Evolutionary conservation across 2,888 invertebrate species (phyloP).

Genomic region (Poecilobothrus nobilitatus): DNA sequence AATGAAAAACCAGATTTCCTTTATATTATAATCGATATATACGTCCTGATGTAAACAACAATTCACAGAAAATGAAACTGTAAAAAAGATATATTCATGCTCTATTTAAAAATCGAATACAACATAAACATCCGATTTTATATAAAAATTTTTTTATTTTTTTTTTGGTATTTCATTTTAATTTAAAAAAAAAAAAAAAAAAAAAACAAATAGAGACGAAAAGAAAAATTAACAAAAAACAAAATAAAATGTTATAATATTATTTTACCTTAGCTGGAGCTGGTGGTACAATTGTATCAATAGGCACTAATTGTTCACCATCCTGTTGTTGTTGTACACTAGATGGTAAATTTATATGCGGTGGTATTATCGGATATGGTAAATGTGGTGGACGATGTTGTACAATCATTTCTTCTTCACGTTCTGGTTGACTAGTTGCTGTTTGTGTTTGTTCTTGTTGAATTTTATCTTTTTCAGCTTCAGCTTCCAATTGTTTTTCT

Average conservation of each 20-base stretch:
- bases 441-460: slow-evolving; percentile 24
- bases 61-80: too few relatives aligned
- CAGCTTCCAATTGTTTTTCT: slow-evolving; percentile 22
- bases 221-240: too few relatives aligned
- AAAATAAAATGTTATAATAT: not conserved
- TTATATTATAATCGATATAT: too few relatives aligned
- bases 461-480: slow-evolving; percentile 32
- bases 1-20: too few relatives aligned
- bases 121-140: too few relatives aligned
- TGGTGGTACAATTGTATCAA: slow-evolving; percentile 10
- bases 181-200: too few relatives aligned
- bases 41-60: too few relatives aligned
- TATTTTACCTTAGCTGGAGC: slow-evolving; percentile 15
- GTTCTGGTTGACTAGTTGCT: slow-evolving; percentile 28
- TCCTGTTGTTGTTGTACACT: not conserved
- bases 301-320: not conserved
- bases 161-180: too few relatives aligned
- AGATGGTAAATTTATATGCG: not conserved
- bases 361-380: not conserved
- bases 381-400: slow-evolving; percentile 20
- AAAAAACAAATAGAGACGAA: not conserved
- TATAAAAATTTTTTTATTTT: too few relatives aligned
- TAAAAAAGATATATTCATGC: too few relatives aligned
- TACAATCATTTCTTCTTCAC: slow-evolving; percentile 20
- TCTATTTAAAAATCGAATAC: too few relatives aligned